phyloP scores from a whole-genome alignment of 2,113 vertebrate genomes.

The Amblyopsis rosae region DNA sequence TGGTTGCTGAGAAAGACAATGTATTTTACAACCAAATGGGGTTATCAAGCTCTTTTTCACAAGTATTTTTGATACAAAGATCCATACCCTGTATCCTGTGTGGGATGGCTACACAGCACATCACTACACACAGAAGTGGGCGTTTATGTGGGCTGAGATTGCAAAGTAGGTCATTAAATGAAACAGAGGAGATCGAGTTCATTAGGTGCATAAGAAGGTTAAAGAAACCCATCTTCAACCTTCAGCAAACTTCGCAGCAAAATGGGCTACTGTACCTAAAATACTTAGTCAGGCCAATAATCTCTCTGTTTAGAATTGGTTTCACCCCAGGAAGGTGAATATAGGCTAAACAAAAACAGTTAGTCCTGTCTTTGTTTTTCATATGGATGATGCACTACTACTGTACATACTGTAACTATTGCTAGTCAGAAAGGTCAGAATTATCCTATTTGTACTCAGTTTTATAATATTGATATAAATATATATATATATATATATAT shows the following conservation, averaged over 20 bases:
- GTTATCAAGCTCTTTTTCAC: slow-evolving; percentile 19
- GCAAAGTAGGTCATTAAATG: slow-evolving; percentile 45
- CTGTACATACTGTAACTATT: too few relatives aligned
- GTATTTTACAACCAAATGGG: neutral
- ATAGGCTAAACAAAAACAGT: too few relatives aligned
- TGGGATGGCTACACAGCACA: neutral
- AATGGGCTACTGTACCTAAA: slow-evolving; percentile 13
- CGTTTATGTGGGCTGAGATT: slow-evolving; percentile 2
- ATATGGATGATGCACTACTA: neutral
- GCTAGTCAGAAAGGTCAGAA: too few relatives aligned
- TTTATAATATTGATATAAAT: too few relatives aligned
- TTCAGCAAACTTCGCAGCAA: slow-evolving; percentile 7
- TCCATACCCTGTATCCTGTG: slow-evolving; percentile 4
- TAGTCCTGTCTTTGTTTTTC: slow-evolving; percentile 7
- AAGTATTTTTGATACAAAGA: slow-evolving; percentile 1
- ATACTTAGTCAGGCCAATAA: slow-evolving; percentile 36
- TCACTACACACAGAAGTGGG: slow-evolving; percentile 7
- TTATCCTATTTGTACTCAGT: too few relatives aligned
- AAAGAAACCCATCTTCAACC: slow-evolving; percentile 2
- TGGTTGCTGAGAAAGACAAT: neutral
- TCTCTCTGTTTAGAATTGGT: slow-evolving; percentile 10
- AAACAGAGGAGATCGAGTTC: slow-evolving; percentile 8
- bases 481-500: too few relatives aligned
- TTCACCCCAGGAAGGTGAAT: too few relatives aligned
- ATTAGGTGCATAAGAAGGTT: neutral